Evolutionary conservation across 1,140 invertebrate species (phyloP).

Genomic region (Drosophila obscura): DNA sequence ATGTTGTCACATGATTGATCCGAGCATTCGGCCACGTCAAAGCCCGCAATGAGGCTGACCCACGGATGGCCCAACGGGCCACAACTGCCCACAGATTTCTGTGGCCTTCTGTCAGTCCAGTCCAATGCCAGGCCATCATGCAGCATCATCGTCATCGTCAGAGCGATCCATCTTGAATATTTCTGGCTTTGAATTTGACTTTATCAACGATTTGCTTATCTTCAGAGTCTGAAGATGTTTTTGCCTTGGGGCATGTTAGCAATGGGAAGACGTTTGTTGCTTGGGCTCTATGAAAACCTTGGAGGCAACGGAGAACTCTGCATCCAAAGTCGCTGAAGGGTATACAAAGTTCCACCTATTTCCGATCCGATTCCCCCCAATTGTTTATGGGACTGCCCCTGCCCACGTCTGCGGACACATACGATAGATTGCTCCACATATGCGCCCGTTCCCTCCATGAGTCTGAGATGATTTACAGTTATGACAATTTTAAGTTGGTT

Average conservation of each 20-base stretch:
- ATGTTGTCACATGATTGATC: slow-evolving; percentile 64
- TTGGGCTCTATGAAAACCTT: no score
- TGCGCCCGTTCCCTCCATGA: slow-evolving; percentile 48
- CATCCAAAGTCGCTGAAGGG: no score
- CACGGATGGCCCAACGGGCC: slow-evolving; percentile 28
- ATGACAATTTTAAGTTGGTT: slow-evolving; percentile 80
- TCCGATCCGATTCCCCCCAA: no score
- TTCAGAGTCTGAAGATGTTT: neutral
- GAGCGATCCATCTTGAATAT: slow-evolving; percentile 1
- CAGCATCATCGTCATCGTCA: slow-evolving; percentile 27
- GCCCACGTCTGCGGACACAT: slow-evolving; percentile 32
- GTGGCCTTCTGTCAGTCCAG: slow-evolving; percentile 21
- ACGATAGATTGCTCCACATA: slow-evolving; percentile 68
- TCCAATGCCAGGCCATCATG: slow-evolving; percentile 34
- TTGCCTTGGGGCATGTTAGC: neutral
- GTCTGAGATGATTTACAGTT: slow-evolving; percentile 76
- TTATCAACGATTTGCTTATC: slow-evolving; percentile 12
- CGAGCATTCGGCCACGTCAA: slow-evolving; percentile 30
- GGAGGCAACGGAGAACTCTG: no score
- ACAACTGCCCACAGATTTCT: slow-evolving; percentile 39
- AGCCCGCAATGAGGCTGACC: slow-evolving; percentile 38
- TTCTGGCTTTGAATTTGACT: slow-evolving; percentile 5
- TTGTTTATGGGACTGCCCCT: no score
- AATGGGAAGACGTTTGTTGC: neutral
- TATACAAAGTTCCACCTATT: no score